Evolutionary conservation across 1,140 invertebrate species (phyloP).

Genomic region (Lucilia sericata): DNA sequence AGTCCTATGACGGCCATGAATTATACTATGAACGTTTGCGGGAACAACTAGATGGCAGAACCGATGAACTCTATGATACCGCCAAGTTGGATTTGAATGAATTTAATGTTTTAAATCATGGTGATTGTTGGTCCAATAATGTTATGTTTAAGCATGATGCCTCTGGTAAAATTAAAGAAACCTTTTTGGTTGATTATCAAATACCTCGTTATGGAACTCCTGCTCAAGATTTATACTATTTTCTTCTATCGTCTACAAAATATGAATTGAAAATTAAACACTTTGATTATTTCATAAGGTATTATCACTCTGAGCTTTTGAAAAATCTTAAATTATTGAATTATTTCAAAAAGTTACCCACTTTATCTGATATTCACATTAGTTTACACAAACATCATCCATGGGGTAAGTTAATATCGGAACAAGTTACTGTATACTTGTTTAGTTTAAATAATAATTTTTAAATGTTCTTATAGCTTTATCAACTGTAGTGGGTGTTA

Average conservation of each 20-base stretch:
- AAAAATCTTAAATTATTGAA: slow-evolving; percentile 56
- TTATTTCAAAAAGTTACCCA: slow-evolving; percentile 56
- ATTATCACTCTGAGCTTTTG: slow-evolving; percentile 56
- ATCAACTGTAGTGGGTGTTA: slow-evolving; percentile 53
- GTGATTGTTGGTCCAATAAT: slow-evolving; percentile 71
- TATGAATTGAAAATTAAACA: slow-evolving; percentile 59
- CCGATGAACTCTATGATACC: slow-evolving; percentile 50
- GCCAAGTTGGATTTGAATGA: slow-evolving; percentile 63
- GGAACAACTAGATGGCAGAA: background rate
- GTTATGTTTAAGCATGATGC: slow-evolving; percentile 74
- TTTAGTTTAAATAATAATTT: too few species aligned
- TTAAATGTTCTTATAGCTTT: slow-evolving; percentile 48
- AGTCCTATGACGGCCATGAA: slow-evolving; percentile 51
- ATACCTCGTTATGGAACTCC: slow-evolving; percentile 56
- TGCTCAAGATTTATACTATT: slow-evolving; percentile 57
- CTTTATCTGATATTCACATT: slow-evolving; percentile 54
- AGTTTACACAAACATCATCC: slow-evolving; percentile 52
- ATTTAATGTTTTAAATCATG: slow-evolving; percentile 75
- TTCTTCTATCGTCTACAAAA: slow-evolving; percentile 57
- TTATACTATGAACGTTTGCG: slow-evolving; percentile 54
- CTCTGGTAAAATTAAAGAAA: slow-evolving; percentile 63
- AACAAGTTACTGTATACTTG: too few species aligned
- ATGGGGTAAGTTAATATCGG: slow-evolving; percentile 53
- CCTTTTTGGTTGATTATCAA: slow-evolving; percentile 59
- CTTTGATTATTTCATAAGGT: slow-evolving; percentile 61